Percentiles rank a stretch among this genome's conserved stretches.
phyloP scores from a whole-genome alignment of 2,113 vertebrate species.

The Chrysemys picta region DNA sequence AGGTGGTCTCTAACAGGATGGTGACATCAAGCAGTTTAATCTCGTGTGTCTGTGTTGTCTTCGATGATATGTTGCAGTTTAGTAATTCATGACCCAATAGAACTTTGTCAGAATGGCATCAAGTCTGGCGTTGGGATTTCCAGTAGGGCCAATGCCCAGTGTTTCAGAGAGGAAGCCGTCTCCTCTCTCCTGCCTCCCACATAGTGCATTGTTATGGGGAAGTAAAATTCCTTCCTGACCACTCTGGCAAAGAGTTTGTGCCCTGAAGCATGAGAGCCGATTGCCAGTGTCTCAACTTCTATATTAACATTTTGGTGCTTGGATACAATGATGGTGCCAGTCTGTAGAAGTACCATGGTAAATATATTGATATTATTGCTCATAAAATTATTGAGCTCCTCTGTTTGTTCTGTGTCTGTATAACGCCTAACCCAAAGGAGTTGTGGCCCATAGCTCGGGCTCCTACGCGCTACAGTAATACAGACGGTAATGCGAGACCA shows the following conservation, averaged over 20 bases:
- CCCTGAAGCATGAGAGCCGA: neutral
- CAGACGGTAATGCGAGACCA: neutral
- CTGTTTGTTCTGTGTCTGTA: neutral
- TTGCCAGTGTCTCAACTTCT: neutral
- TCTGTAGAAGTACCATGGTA: fast-evolving
- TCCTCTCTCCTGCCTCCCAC: neutral
- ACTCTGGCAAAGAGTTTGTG: neutral
- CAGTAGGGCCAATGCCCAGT: neutral
- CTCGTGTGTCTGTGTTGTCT: fast-evolving
- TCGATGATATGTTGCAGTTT: neutral
- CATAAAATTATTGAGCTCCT: neutral
- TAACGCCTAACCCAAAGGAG: neutral
- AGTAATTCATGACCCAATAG: neutral
- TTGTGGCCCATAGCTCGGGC: too few species aligned
- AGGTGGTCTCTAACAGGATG: neutral
- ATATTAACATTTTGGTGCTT: fast-evolving
- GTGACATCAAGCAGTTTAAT: neutral
- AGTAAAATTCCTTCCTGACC: neutral
- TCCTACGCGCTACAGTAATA: neutral
- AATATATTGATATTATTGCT: neutral
- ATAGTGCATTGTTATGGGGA: neutral
- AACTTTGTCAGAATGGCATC: neutral
- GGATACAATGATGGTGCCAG: fast-evolving
- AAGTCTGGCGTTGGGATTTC: neutral
- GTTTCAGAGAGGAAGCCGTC: neutral